These are phyloP conservation scores for Neoseiulus cucumeris DNA, from an alignment of 1,140 invertebrate genomes.

Conservation along the genomic window DNA sequence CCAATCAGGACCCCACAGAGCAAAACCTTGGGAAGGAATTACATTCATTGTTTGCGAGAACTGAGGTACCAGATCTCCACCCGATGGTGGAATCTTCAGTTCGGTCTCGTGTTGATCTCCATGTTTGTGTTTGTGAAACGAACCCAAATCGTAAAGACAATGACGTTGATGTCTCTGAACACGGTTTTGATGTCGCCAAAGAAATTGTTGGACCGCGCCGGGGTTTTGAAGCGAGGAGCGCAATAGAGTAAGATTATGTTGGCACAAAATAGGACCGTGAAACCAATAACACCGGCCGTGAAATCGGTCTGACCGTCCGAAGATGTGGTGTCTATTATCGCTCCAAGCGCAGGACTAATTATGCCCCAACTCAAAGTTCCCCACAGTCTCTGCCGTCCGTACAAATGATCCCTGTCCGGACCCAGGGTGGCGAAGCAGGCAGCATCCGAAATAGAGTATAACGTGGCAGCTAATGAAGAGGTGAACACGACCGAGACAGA, in stretches of 20 bases:
- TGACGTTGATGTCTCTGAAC: not conserved
- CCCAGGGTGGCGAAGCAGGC: slow-evolving; percentile 1
- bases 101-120: too few species aligned
- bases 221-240: not conserved
- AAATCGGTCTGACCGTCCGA: too few species aligned
- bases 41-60: too few species aligned
- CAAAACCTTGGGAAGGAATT: slow-evolving; percentile 35
- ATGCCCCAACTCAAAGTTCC: not conserved
- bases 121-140: not conserved
- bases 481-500: not conserved
- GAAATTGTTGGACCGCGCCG: not conserved
- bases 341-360: not conserved
- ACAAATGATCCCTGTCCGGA: not conserved
- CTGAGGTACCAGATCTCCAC: too few species aligned
- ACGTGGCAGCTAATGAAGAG: not conserved
- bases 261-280: not conserved
- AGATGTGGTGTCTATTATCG: not conserved
- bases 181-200: not conserved
- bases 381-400: not conserved
- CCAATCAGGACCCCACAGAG: slow-evolving; percentile 60
- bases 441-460: not conserved
- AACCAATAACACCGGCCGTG: not conserved
- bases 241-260: not conserved
- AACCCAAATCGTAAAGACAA: not conserved
- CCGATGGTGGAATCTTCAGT: too few species aligned